Evolutionary conservation across 2,797 vertebrate species (phyloP).

Genomic region (Ataeniobius toweri): DNA sequence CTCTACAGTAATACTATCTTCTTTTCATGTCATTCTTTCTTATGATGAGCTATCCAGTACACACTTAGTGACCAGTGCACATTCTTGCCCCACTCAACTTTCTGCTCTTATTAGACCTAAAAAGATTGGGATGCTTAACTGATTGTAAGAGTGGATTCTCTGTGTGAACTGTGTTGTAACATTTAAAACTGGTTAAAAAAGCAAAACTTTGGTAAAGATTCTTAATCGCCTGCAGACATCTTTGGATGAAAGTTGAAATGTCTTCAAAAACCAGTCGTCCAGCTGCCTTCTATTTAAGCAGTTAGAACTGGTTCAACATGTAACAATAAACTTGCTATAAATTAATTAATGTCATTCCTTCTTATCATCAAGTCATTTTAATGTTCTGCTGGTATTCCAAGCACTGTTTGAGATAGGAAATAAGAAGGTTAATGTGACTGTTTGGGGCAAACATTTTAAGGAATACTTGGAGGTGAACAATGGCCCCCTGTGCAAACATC

Average conservation of each 20-base stretch:
- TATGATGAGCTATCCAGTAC: conserved; percentile 41
- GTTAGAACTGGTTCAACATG: neutral
- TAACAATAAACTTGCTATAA: neutral
- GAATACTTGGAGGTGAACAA: conserved; percentile 58
- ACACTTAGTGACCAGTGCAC: conserved; percentile 44
- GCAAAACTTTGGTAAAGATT: neutral
- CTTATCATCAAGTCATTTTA: conserved; percentile 11
- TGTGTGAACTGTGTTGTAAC: conserved; percentile 27
- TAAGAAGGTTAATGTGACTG: conserved; percentile 22
- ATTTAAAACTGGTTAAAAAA: conserved; percentile 12
- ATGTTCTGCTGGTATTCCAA: conserved; percentile 8
- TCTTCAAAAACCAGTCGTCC: neutral
- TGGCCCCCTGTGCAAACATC: conserved; percentile 24
- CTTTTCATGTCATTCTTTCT: conserved; percentile 22
- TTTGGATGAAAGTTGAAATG: neutral
- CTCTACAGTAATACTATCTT: neutral
- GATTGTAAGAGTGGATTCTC: conserved; percentile 29
- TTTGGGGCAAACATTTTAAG: conserved; percentile 42
- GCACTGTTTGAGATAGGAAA: neutral
- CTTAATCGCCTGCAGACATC: neutral
- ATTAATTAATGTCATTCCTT: neutral
- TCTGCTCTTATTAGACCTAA: conserved; percentile 38
- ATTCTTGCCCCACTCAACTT: conserved; percentile 41
- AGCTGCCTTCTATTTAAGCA: neutral
- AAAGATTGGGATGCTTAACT: neutral